Evolutionary conservation across 2,888 invertebrate species (phyloP), one percentile per base, ranked within the genome.

Genomic region (Andrena bicolor): DNA sequence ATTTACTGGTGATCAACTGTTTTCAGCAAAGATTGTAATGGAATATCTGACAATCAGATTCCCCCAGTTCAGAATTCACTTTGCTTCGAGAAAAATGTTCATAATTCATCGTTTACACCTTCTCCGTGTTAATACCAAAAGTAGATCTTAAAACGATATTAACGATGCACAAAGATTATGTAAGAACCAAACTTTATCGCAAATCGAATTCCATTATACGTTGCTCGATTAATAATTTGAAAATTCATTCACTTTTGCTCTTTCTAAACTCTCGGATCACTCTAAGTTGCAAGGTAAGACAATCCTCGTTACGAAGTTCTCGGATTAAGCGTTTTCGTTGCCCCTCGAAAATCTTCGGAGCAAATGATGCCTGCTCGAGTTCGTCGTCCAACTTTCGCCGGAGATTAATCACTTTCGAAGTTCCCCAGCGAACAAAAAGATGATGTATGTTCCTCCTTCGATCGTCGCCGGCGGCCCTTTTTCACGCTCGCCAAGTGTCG

Each of bases 321-420:
- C 8, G 5, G n/a, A 63, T 35, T 23, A 32, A 23, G 23, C 10
- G 16, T 23, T 1, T 7, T 2, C 26, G 23, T 16, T n/a, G n/a
- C 2, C 16, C 20, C 20, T 49, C 10, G 2, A 26, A 51, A 60
- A 72, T 53, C 53, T 56, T 70, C 30, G 3, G 13, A 13, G 30
- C 51, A 48, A 76, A 53, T 58, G 48, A 48, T 63, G 5, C 28
- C 7, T 1, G 53, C 4, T n/a, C 1, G 30, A 48, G 13, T 41
- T 73, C 30, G 6, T 13, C 23, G 23, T 23, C 35, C 26, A 74
- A 74, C 28, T 66, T 68, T n/a, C 20, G 2, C 2, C 23, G 28
- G 7, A 63, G 48, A 75, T 70, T 70, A 65, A 53, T 76, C 13
- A 51, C 30, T 26, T 26, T 0, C 16, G 7, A 64, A 72, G 56